phyloP scores from a whole-genome alignment of 2,888 invertebrate species.

The Heliconius ethilla region DNA sequence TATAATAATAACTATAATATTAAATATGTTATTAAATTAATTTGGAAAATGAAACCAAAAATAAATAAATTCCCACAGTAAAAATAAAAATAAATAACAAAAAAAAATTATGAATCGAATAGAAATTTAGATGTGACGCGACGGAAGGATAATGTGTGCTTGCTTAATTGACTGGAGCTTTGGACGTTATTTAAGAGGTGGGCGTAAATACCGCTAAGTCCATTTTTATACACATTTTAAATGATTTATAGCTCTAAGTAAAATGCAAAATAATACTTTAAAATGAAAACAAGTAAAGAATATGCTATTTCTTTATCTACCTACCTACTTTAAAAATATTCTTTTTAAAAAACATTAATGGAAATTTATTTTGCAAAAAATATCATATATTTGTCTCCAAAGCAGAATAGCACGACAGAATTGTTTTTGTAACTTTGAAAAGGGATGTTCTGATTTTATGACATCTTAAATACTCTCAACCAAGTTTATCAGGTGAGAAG shows the following conservation, averaged over 20 bases:
- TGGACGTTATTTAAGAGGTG: too few relatives aligned
- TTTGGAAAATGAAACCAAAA: neutral
- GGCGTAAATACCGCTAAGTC: neutral
- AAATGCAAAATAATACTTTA: neutral
- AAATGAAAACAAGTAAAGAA: too few relatives aligned
- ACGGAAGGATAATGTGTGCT: neutral
- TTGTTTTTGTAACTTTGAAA: constrained; percentile 8
- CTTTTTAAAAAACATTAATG: neutral
- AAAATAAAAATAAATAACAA: neutral
- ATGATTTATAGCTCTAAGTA: neutral
- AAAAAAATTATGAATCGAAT: too few relatives aligned
- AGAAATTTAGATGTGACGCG: neutral
- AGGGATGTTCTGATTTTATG: constrained; percentile 33
- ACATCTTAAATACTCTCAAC: constrained; percentile 51
- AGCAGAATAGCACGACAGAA: neutral
- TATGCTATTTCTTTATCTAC: neutral
- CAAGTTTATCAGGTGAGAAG: constrained; percentile 61
- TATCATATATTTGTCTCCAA: neutral
- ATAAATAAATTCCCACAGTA: neutral
- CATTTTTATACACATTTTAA: neutral
- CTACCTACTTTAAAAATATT: neutral
- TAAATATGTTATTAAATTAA: neutral
- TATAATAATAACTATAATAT: too few relatives aligned
- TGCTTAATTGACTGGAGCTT: neutral
- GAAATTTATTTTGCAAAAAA: too few relatives aligned